Percentiles rank a stretch among this genome's conserved stretches.
Conservation (phyloP, 2,888 invertebrate genomes). For the Xestia rhomboidea region DNA sequence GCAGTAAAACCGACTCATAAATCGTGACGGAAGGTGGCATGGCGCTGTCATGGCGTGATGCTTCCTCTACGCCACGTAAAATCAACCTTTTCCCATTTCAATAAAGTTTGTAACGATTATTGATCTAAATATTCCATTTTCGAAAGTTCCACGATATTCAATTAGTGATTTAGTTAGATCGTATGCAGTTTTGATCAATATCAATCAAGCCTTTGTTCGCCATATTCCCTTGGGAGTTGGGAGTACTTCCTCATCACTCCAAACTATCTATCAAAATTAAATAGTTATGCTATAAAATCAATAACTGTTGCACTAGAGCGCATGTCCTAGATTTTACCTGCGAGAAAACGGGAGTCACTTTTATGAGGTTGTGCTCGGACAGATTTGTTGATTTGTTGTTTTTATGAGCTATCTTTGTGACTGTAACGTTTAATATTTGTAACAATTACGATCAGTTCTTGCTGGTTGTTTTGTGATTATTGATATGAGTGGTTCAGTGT, state of each 20-base stretch:
- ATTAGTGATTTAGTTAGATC: too few species aligned
- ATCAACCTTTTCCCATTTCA: too few species aligned
- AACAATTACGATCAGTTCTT: background rate
- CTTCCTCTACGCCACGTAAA: too few species aligned
- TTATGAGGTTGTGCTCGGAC: constrained; percentile 13
- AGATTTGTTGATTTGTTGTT: constrained; percentile 54
- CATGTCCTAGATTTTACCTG: constrained; percentile 54
- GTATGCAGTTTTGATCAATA: too few species aligned
- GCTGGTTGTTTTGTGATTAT: background rate
- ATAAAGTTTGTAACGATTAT: too few species aligned
- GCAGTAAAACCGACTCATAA: too few species aligned
- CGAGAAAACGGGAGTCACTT: constrained; percentile 10
- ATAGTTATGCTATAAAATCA: constrained; percentile 43
- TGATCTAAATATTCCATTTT: too few species aligned
- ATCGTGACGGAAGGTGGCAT: too few species aligned
- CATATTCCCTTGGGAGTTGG: constrained; percentile 27
- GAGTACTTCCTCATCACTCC: background rate
- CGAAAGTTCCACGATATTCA: too few species aligned
- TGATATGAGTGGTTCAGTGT: constrained; percentile 44
- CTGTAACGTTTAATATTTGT: background rate
- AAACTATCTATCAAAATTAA: constrained; percentile 27
- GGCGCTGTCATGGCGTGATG: too few species aligned
- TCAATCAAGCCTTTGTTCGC: constrained; percentile 22
- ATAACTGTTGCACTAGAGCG: constrained; percentile 54
- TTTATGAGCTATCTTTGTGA: constrained; percentile 8